phyloP scores from a whole-genome alignment of 2,797 vertebrate genomes.

The Acrocephalus scirpaceus region DNA sequence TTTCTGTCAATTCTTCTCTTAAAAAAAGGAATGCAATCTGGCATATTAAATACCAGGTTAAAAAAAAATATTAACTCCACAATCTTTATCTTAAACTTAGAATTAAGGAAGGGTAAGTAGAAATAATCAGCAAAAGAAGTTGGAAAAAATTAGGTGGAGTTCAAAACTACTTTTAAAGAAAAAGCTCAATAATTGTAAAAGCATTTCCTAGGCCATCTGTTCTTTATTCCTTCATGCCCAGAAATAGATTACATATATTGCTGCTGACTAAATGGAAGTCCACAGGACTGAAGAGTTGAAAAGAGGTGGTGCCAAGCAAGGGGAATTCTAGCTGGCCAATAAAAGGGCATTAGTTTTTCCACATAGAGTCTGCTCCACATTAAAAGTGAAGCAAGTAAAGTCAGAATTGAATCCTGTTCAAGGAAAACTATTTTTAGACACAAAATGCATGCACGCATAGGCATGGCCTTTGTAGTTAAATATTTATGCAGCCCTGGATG shows the following conservation, averaged over 20 bases:
- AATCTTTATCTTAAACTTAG: not conserved
- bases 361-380: not conserved
- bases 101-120: not conserved
- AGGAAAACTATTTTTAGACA: conserved; percentile 51
- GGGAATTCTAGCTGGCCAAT: not conserved
- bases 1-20: not conserved
- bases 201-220: not conserved
- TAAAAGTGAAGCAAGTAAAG: not conserved
- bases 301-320: not conserved
- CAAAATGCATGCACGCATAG: not conserved
- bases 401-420: conserved; percentile 22
- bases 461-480: not conserved
- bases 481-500: conserved; percentile 3
- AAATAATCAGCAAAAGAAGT: not conserved
- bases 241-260: not conserved
- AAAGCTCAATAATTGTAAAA: not conserved
- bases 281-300: not conserved
- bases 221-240: not conserved
- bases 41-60: not conserved
- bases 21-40: not conserved
- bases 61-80: not conserved
- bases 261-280: not conserved
- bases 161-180: not conserved
- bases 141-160: not conserved
- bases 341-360: not conserved